Evolutionary conservation across 2,888 invertebrate genomes (phyloP).

Genomic region (Zele albiditarsus): DNA sequence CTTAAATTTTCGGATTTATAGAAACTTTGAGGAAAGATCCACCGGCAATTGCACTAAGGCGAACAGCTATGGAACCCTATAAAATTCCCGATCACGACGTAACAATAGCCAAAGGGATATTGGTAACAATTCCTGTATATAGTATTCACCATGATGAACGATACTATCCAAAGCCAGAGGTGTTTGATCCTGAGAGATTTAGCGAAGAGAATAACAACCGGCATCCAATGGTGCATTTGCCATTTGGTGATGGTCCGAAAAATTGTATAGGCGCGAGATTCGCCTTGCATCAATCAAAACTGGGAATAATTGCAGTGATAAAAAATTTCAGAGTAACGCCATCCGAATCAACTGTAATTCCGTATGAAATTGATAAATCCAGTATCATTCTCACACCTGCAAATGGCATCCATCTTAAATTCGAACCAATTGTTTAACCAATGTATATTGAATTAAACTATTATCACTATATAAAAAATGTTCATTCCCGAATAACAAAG

Average conservation of each 20-base stretch:
- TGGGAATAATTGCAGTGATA: slow-evolving; percentile 66
- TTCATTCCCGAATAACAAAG: too few relatives aligned
- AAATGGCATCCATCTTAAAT: slow-evolving; percentile 61
- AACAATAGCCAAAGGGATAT: slow-evolving; percentile 38
- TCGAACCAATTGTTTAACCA: slow-evolving; percentile 45
- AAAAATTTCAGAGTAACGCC: slow-evolving; percentile 65
- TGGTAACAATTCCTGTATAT: slow-evolving; percentile 40
- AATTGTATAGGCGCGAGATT: slow-evolving; percentile 66
- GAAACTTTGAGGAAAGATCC: slow-evolving; percentile 73
- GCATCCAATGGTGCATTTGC: slow-evolving; percentile 57
- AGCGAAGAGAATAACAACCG: slow-evolving; percentile 50
- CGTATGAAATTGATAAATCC: slow-evolving; percentile 55
- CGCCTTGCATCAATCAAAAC: slow-evolving; percentile 67
- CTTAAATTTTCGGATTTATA: slow-evolving; percentile 31
- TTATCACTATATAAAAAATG: too few relatives aligned
- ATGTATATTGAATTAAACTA: too few relatives aligned
- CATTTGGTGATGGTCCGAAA: slow-evolving; percentile 66
- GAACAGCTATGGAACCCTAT: slow-evolving; percentile 58
- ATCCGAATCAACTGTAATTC: slow-evolving; percentile 60
- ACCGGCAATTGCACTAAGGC: slow-evolving; percentile 62
- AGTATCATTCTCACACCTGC: slow-evolving; percentile 57
- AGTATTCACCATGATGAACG: slow-evolving; percentile 44
- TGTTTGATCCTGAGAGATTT: slow-evolving; percentile 62
- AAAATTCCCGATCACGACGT: slow-evolving; percentile 43
- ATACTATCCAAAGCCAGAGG: slow-evolving; percentile 56